Evolutionary conservation across 35 echinoderm and acorn worm genomes (phyloP), one percentile per base, ranked within the genome.

Genomic region (Eucidaris tribuloides): DNA sequence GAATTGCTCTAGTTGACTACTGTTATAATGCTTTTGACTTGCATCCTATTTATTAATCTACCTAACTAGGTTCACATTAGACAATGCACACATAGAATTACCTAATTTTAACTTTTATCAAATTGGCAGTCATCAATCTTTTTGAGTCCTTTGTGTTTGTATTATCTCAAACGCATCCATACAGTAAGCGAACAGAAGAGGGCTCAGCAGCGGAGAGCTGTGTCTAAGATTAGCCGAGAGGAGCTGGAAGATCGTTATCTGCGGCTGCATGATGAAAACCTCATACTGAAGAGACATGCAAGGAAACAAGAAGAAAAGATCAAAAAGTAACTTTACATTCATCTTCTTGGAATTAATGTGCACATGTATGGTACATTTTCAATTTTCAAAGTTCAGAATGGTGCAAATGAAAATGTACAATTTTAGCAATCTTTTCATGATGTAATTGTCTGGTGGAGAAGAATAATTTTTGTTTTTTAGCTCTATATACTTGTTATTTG

Each of bases 231-330:
- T 33, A 85, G 82, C 38, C 81, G 94, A 20, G 94, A 92, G 71
- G 94, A 97, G 83, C 70, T 97, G 42, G 94, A 97, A 62, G 94
- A 97, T 60, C 79, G 79, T 45, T 97, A 90, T 79, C 83, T 97
- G 3, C 64, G 94, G 18, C 68, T 93, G 23, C 90, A 97, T 62
- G 94, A 97, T 58, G 94, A 97, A 35, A 97, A 86, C 33, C 39
- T 97, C 23, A 79, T 97, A 18, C 65, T 97, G 14, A 97, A 97
- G 76, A 97, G 84, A 62, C 94, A 97, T 89, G 94, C 90, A 65
- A 71, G 94, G 46, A 97, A 97, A 84, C 94, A 97, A 55, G 94
- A 97, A 52, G 94, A 97, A 46, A 97, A 97, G 79, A 97, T 97
- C 60, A 97, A 97, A 25, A 92, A 89, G 94, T 97, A 58, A 90